Evolutionary conservation across 2,888 invertebrate species (phyloP).

Genomic region (Ceratothoa steindachneri): DNA sequence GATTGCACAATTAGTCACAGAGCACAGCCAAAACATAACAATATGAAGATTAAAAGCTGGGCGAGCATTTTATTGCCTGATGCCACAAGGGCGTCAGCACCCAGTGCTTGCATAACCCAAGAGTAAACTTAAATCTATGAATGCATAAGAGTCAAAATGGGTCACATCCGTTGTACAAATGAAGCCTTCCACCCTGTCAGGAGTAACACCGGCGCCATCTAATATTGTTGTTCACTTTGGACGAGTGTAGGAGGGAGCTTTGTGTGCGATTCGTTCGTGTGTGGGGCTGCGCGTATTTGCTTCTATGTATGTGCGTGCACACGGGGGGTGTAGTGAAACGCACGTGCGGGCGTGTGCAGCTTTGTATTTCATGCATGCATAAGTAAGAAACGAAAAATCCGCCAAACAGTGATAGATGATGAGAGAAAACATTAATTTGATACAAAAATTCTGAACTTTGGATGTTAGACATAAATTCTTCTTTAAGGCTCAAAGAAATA

Average conservation of each 20-base stretch:
- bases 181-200: neutral
- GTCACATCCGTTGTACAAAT: neutral
- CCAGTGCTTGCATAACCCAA: neutral
- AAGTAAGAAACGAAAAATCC: no score
- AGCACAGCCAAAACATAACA: conserved; percentile 1
- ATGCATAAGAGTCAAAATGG: neutral
- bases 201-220: neutral
- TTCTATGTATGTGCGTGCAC: neutral
- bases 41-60: conserved; percentile 2
- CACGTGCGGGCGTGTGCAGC: no score
- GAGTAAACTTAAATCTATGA: neutral
- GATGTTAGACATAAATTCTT: no score
- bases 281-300: neutral
- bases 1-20: neutral
- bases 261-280: no score
- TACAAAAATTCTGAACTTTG: no score
- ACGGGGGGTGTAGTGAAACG: no score
- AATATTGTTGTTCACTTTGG: conserved; percentile 7
- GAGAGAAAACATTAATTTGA: no score
- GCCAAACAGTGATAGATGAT: no score
- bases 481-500: no score
- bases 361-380: no score
- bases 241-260: neutral
- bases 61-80: neutral
- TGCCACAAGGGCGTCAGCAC: neutral